Conservation (phyloP, 2,888 invertebrate genomes). For the Patella pellucida region DNA sequence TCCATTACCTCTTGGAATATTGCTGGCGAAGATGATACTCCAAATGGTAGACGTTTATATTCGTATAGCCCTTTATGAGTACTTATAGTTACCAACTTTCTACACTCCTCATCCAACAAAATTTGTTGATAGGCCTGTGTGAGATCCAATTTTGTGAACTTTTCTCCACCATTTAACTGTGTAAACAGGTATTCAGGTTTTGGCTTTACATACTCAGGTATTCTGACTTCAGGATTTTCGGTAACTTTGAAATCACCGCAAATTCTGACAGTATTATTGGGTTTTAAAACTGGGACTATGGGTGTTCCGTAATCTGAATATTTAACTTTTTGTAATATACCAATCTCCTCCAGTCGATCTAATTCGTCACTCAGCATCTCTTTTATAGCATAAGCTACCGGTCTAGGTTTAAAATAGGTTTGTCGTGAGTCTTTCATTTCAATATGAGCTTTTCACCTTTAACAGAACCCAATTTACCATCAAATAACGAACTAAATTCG, state of each 20-base stretch:
- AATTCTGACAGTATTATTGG: constrained; percentile 26
- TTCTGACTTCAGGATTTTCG: constrained; percentile 25
- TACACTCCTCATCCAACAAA: constrained; percentile 32
- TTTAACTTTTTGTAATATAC: constrained; percentile 7
- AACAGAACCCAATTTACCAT: no score
- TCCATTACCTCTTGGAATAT: constrained; percentile 46
- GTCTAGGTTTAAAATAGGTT: constrained; percentile 13
- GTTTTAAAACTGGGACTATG: constrained; percentile 37
- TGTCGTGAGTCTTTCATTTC: neutral
- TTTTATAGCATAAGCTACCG: constrained; percentile 12
- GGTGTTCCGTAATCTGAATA: constrained; percentile 31
- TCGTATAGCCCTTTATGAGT: constrained; percentile 39
- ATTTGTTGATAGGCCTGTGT: constrained; percentile 42
- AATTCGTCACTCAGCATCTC: constrained; percentile 9
- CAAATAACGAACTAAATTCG: no score
- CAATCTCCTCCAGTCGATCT: neutral
- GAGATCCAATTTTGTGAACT: constrained; percentile 42
- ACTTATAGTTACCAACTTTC: constrained; percentile 36
- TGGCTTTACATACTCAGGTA: constrained; percentile 32
- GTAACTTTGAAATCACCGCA: constrained; percentile 39
- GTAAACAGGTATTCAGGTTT: constrained; percentile 28
- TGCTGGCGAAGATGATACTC: constrained; percentile 31
- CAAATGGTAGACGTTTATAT: constrained; percentile 36
- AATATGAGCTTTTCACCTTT: no score
- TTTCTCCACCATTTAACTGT: constrained; percentile 22